phyloP scores from a whole-genome alignment of 2,888 invertebrate species.

The Pammene fasciana region DNA sequence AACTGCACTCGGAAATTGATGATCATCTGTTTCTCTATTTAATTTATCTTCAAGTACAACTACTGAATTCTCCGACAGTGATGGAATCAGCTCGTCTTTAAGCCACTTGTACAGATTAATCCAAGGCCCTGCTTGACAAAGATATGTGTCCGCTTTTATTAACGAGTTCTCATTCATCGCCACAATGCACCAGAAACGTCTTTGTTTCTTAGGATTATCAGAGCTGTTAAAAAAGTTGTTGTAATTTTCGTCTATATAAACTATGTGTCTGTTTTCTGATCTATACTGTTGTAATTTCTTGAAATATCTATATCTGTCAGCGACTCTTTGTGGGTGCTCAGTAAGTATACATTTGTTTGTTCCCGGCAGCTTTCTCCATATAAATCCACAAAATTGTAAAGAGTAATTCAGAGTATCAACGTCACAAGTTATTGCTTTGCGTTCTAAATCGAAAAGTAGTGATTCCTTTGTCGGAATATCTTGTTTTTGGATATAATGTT shows the following conservation, averaged over 20 bases:
- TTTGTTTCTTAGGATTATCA: background rate
- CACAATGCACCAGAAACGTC: background rate
- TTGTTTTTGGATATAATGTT: slow-evolving; percentile 23
- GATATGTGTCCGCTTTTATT: background rate
- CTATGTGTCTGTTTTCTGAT: slow-evolving; percentile 5
- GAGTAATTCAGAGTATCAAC: background rate
- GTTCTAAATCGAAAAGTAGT: slow-evolving; percentile 11
- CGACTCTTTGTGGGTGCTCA: slow-evolving; percentile 28
- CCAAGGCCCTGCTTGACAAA: background rate
- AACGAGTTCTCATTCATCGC: slow-evolving; percentile 5
- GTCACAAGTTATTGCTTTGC: background rate
- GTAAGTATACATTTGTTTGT: slow-evolving; percentile 13
- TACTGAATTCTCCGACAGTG: slow-evolving; percentile 17
- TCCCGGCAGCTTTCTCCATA: slow-evolving; percentile 12
- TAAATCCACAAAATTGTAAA: slow-evolving; percentile 21
- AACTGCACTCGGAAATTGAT: background rate
- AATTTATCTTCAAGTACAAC: slow-evolving; percentile 23
- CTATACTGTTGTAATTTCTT: slow-evolving; percentile 26
- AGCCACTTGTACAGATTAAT: slow-evolving; percentile 1
- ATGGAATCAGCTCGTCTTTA: background rate
- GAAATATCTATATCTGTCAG: slow-evolving; percentile 22
- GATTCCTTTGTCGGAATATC: slow-evolving; percentile 8
- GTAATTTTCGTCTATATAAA: slow-evolving; percentile 26
- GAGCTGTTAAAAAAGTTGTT: background rate
- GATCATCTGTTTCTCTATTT: slow-evolving; percentile 6